A percentile compares a stretch with the other conserved stretches of the same genome.
Evolutionary conservation across 2,797 vertebrate species (phyloP).

Genomic region (Kryptopterus vitreolus): DNA sequence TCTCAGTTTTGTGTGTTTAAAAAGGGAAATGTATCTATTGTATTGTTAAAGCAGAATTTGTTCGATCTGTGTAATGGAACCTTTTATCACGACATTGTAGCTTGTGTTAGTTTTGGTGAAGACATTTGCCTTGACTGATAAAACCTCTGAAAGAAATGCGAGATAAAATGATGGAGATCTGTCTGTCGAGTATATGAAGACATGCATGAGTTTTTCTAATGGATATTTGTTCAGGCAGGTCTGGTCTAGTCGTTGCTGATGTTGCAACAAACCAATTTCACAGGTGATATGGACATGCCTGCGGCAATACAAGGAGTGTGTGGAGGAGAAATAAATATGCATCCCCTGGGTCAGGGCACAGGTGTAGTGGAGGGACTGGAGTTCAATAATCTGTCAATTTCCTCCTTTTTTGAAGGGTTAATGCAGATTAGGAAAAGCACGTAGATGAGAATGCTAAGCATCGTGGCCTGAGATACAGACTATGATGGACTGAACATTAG

Average conservation of each 20-base stretch:
- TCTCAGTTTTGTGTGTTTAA: neutral
- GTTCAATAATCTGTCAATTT: constrained; percentile 5
- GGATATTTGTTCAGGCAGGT: neutral
- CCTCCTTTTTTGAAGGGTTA: neutral
- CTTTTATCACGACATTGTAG: neutral
- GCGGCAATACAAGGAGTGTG: constrained; percentile 45
- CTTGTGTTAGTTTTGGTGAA: neutral
- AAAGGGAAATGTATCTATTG: neutral
- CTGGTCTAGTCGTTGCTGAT: neutral
- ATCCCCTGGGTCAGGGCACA: constrained; percentile 36
- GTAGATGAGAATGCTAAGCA: constrained; percentile 43
- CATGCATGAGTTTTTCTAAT: constrained; percentile 4
- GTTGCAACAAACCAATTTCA: constrained; percentile 5
- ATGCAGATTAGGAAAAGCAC: neutral
- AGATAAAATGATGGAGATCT: neutral
- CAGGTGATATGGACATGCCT: constrained; percentile 4
- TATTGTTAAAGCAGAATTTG: constrained; percentile 6
- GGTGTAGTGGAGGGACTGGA: neutral
- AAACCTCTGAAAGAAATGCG: neutral
- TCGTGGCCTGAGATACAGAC: too few species aligned
- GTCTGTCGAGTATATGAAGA: neutral
- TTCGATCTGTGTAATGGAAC: neutral
- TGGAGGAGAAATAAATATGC: constrained; percentile 42
- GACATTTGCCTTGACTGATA: neutral
- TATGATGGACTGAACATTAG: constrained; percentile 61